These are phyloP conservation scores for Gymnocephalus cernua DNA, from an alignment of 2,113 vertebrate genomes.

Conservation along the genomic window DNA sequence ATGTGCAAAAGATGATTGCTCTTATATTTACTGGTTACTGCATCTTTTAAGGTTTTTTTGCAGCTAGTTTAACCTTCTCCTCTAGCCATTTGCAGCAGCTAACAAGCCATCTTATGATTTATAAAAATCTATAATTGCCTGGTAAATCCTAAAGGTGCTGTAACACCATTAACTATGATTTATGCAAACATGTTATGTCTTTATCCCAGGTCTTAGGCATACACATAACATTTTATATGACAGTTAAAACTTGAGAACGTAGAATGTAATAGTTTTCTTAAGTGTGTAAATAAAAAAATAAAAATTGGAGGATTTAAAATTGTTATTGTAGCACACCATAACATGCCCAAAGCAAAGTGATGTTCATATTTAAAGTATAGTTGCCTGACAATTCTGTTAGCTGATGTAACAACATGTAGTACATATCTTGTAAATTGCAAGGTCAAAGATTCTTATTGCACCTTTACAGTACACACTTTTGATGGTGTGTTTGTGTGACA, in stretches of 20 bases:
- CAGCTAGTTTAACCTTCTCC: background rate
- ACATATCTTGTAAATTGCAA: background rate
- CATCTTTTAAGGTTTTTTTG: background rate
- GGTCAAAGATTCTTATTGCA: background rate
- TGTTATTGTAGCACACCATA: background rate
- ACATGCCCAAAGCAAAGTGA: background rate
- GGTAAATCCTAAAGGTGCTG: background rate
- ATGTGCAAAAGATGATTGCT: background rate
- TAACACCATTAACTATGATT: background rate
- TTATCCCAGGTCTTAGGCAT: background rate
- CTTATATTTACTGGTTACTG: background rate
- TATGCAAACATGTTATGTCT: background rate
- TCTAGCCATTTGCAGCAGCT: background rate
- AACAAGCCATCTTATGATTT: background rate
- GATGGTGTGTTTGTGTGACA: constrained; percentile 61
- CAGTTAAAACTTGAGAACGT: background rate
- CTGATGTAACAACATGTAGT: background rate
- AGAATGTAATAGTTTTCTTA: background rate
- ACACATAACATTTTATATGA: background rate
- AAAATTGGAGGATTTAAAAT: background rate
- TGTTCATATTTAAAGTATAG: background rate
- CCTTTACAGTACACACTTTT: constrained; percentile 4
- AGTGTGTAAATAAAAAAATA: background rate
- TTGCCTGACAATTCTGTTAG: background rate
- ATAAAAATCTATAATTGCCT: background rate